Evolutionary conservation across 2,888 invertebrate species (phyloP).

Genomic region (Linyphia triangularis): DNA sequence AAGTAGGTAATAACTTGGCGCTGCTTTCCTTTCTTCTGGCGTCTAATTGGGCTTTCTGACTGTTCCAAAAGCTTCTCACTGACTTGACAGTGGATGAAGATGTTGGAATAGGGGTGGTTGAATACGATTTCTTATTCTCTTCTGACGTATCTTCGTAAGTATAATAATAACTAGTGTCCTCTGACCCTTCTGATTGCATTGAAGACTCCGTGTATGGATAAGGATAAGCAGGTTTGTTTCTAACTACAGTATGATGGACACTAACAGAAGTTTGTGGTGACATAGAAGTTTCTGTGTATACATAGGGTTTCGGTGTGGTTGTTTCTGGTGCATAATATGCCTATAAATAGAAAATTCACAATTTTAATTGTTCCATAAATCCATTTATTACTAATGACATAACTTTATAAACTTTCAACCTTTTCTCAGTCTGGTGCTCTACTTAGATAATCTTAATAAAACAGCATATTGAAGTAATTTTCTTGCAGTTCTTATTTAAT

Average conservation of each 20-base stretch:
- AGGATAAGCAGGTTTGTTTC: slow-evolving; percentile 61
- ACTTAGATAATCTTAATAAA: too few relatives aligned
- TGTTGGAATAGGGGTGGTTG: background rate
- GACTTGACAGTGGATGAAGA: slow-evolving; percentile 1
- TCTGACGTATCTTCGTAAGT: slow-evolving; percentile 71
- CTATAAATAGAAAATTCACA: background rate
- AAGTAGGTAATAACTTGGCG: slow-evolving; percentile 44
- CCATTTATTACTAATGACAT: background rate
- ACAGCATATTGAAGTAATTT: too few relatives aligned
- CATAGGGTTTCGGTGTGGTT: slow-evolving; percentile 12
- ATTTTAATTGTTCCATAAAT: background rate
- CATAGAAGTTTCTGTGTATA: slow-evolving; percentile 18
- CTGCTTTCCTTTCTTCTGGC: slow-evolving; percentile 52
- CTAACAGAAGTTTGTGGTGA: slow-evolving; percentile 62
- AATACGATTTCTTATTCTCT: slow-evolving; percentile 7
- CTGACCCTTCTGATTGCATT: slow-evolving; percentile 55
- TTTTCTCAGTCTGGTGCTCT: too few relatives aligned
- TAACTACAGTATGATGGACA: slow-evolving; percentile 63
- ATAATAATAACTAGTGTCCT: slow-evolving; percentile 65
- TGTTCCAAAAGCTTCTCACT: slow-evolving; percentile 66
- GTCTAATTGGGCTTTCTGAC: slow-evolving; percentile 58
- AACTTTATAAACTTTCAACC: too few relatives aligned
- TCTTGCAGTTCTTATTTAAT: too few relatives aligned
- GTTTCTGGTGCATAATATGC: background rate
- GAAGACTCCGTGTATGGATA: slow-evolving; percentile 54